Base-by-base conservation (phyloP, 2,888 invertebrate genomes). In the Stenolophus ochropezus region DNA sequence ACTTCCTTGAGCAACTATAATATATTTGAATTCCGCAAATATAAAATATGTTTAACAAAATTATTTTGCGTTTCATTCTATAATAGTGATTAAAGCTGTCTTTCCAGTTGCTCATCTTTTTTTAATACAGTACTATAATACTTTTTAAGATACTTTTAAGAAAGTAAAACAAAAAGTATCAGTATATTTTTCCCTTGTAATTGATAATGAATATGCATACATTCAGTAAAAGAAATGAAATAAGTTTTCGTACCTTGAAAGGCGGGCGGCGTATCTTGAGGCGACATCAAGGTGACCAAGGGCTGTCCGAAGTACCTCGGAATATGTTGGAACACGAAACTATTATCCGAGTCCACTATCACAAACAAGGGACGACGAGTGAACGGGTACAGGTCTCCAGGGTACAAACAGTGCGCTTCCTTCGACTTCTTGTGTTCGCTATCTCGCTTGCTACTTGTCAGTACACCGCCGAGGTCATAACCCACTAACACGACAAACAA, bases 311-410 rank as follows among this genome's bases (percentile, higher is more conserved):
- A 98, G 88, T 96, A 94, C 83, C 91, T 89, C 73, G 97, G 97
- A 87, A 98, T 94, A 88, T 96, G 95, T 91, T 96, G 94, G 90
- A 97, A 97, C 84, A 96, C 95, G 89, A 94, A 95, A 87, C 97
- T 97, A 91, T 98, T 98, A 90, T 98, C 97, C 84, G 98, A 98
- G 89, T 98, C 98, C 85, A 98, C 94, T 84, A 98, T 95, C 82
- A 98, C 92, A 90, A 98, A 97, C 83, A 98, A 91, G 33, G 98
- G 98, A 87, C 96, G 94, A 85, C 98, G 92, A 16, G 97, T 97
- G 90, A 96, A 98, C 0, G 98, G 96, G 89, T 96, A 95, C 83
- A 98, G 90, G 89, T 98, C 98, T 83, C 97, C 98, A 27, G 98
- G 98, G 89, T 98, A 96, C 84, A 98, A 91, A 88, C 96, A 94